phyloP scores from a whole-genome alignment of 2,113 vertebrate species.

The Tupaia tana region DNA sequence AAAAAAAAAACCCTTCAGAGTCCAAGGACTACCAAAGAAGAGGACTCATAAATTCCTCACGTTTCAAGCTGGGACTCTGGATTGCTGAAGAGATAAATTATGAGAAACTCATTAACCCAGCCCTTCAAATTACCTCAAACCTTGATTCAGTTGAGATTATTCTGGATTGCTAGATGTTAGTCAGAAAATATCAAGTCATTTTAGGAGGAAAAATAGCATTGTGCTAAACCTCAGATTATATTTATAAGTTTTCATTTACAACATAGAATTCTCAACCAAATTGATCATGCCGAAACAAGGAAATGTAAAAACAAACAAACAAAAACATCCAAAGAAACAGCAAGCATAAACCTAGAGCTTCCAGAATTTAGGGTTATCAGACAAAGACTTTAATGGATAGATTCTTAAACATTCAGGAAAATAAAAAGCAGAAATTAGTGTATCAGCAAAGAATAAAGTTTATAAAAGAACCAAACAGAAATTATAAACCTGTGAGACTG shows the following conservation, averaged over 20 bases:
- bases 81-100: background rate
- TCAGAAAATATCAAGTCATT: background rate
- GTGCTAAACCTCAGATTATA: conserved; percentile 4
- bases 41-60: background rate
- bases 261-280: background rate
- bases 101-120: background rate
- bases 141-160: background rate
- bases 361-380: background rate
- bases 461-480: background rate
- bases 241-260: background rate
- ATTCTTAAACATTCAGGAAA: background rate
- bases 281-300: background rate
- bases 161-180: background rate
- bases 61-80: background rate
- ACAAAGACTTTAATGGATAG: background rate
- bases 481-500: background rate
- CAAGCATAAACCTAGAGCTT: background rate
- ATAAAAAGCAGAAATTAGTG: background rate
- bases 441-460: background rate
- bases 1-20: background rate
- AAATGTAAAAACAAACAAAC: background rate
- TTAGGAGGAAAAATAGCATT: background rate
- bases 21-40: background rate
- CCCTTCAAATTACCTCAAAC: conserved; percentile 4
- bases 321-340: background rate